These are phyloP conservation scores for Halocynthia roretzi DNA, from an alignment of 23 tunicate genomes.

Conservation along the genomic window DNA sequence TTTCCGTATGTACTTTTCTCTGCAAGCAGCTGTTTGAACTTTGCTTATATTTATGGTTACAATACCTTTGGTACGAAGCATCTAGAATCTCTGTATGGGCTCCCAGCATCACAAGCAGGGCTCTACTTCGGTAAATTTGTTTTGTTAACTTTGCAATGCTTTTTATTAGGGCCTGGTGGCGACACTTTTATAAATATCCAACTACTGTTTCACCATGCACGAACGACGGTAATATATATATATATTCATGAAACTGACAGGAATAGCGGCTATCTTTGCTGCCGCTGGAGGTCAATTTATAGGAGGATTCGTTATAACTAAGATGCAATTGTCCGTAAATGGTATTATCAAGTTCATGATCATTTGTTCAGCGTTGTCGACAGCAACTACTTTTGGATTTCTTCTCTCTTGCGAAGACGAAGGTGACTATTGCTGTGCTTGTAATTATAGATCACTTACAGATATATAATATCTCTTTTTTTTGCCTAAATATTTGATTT, in stretches of 20 bases:
- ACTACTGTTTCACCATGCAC: not conserved
- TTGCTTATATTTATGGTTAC: conserved; percentile 19
- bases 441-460: too few relatives aligned
- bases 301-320: conserved; percentile 48
- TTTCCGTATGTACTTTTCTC: conserved; percentile 19
- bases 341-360: conserved; percentile 59
- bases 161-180: not conserved
- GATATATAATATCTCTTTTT: too few relatives aligned
- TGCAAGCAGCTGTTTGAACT: conserved; percentile 17
- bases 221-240: not conserved
- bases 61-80: conserved; percentile 23
- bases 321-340: conserved; percentile 26
- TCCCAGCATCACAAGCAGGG: conserved; percentile 8
- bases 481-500: too few relatives aligned
- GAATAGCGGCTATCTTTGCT: conserved; percentile 54
- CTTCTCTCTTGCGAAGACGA: conserved; percentile 27
- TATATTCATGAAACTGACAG: conserved; percentile 3
- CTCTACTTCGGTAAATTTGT: conserved; percentile 20
- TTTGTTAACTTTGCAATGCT: not conserved
- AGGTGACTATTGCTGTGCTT: conserved; percentile 15
- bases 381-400: conserved; percentile 30
- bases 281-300: conserved; percentile 55
- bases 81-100: conserved; percentile 12
- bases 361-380: conserved; percentile 22
- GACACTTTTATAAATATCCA: not conserved